Conservation (phyloP, 1,140 invertebrate genomes). For the Monomorium pharaonis region DNA sequence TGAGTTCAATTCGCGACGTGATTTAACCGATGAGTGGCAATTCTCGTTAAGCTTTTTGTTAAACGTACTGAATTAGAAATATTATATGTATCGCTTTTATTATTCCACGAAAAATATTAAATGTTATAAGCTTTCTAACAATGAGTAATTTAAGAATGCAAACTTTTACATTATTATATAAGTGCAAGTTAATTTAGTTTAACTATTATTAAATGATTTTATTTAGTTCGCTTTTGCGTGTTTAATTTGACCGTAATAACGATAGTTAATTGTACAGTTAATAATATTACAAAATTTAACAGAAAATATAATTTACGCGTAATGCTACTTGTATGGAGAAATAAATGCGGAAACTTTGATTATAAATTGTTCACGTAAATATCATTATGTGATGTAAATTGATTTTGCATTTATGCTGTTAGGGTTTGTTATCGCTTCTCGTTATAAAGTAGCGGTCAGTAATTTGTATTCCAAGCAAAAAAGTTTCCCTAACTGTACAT, state of each 20-base stretch:
- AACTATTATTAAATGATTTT: neutral
- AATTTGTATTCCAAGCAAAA: constrained; percentile 33
- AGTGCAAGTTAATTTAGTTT: neutral
- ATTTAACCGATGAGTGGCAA: neutral
- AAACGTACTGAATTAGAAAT: neutral
- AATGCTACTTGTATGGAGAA: neutral
- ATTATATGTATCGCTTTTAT: neutral
- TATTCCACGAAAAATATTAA: neutral
- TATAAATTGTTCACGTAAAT: neutral
- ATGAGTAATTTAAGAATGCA: neutral
- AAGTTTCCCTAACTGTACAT: constrained; percentile 31
- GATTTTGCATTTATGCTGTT: neutral
- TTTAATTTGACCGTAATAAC: neutral
- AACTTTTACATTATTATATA: neutral
- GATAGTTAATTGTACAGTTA: constrained; percentile 9
- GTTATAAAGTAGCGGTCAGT: constrained; percentile 17
- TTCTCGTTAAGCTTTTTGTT: neutral
- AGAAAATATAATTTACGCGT: neutral
- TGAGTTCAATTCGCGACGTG: neutral
- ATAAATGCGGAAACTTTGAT: neutral
- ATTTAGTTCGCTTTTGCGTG: neutral
- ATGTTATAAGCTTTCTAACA: neutral
- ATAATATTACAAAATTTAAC: constrained; percentile 5
- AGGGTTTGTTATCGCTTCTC: neutral
- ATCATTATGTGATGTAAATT: neutral